Evolutionary conservation across 2,113 vertebrate species (phyloP).

Genomic region (Sprattus sprattus): DNA sequence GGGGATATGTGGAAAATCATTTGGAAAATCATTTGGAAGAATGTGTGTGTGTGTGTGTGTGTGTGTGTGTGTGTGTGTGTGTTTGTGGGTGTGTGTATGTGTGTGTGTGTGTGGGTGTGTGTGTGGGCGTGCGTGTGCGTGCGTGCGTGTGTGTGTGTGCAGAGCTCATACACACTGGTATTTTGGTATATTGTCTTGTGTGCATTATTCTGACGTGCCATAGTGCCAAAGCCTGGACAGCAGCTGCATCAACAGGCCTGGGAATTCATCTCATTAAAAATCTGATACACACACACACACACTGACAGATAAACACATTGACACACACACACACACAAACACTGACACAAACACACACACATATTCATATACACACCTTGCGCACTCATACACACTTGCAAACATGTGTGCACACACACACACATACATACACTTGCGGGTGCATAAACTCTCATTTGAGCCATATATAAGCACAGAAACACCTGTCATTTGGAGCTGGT

Average conservation of each 20-base stretch:
- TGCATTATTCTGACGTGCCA: constrained; percentile 40
- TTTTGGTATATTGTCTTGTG: constrained; percentile 21
- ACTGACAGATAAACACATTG: constrained; percentile 5
- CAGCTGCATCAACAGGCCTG: constrained; percentile 49
- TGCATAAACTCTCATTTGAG: background rate
- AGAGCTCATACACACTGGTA: background rate
- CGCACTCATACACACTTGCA: background rate
- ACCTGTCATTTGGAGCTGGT: background rate
- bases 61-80: background rate
- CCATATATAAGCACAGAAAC: background rate
- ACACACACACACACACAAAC: background rate
- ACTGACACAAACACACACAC: background rate
- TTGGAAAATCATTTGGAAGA: background rate
- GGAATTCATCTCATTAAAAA: constrained; percentile 51
- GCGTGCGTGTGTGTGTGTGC: constrained; percentile 29
- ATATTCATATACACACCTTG: background rate
- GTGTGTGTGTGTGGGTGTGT: background rate
- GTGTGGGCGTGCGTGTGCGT: constrained; percentile 3
- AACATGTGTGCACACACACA: background rate
- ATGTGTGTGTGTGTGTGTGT: background rate
- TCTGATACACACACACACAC: background rate
- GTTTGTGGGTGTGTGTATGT: background rate
- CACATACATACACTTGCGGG: background rate
- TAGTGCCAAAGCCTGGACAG: constrained; percentile 28
- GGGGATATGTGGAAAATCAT: background rate